These are phyloP conservation scores for western clawed frog (Xenopus tropicalis) DNA, from an alignment of 2,113 vertebrate species.

Conservation along the genomic window UCB_Xtro_10.0 CM004443.2:104677501-104678000, in stretches of 20 bases:
- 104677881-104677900: no score
- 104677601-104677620: slow-evolving; percentile 46
- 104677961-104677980: no score
- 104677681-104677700: slow-evolving; percentile 54
- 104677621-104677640: not conserved
- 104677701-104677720: slow-evolving; percentile 30
- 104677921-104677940: no score
- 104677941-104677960: no score
- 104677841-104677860: no score
- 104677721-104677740: slow-evolving; percentile 40
- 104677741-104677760: slow-evolving; percentile 57
- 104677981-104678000: no score
- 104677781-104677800: slow-evolving; percentile 82
- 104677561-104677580: slow-evolving; percentile 7
- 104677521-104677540: not conserved
- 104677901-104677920: no score
- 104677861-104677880: no score
- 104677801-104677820: slow-evolving; percentile 64
- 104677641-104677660: slow-evolving; percentile 67
- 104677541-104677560: not conserved
- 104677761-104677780: slow-evolving; percentile 34
- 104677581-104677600: slow-evolving; percentile 62
- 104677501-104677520: not conserved
- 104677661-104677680: slow-evolving; percentile 75
- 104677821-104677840: slow-evolving; percentile 57